phyloP scores from a whole-genome alignment of 2,797 vertebrate genomes.

The Carcharodon carcharias region DNA sequence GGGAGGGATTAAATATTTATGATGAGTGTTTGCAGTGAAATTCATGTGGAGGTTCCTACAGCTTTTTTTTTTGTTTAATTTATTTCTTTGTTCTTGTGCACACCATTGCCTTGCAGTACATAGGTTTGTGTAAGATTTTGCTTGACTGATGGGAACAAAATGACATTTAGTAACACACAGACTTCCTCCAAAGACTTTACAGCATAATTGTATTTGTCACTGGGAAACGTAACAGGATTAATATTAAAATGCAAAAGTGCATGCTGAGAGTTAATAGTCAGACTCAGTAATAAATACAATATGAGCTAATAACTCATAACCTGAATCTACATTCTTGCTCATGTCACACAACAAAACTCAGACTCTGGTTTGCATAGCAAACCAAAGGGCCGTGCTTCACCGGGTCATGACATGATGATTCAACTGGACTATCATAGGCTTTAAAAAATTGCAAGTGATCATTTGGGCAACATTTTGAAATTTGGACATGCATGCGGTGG shows the following conservation, averaged over 20 bases:
- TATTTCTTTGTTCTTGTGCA: slow-evolving; percentile 53
- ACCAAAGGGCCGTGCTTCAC: not conserved
- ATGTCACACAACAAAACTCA: not conserved
- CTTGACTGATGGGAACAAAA: not conserved
- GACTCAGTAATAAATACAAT: slow-evolving; percentile 45
- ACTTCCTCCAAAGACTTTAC: not conserved
- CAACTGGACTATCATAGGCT: slow-evolving; percentile 33
- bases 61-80: slow-evolving; percentile 60
- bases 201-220: slow-evolving; percentile 49
- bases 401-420: not conserved
- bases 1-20: slow-evolving; percentile 66
- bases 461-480: not conserved
- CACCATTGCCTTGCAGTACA: slow-evolving; percentile 47
- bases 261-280: slow-evolving; percentile 42
- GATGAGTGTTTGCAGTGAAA: slow-evolving; percentile 60
- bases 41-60: slow-evolving; percentile 57
- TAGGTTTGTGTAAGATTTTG: not conserved
- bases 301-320: slow-evolving; percentile 23
- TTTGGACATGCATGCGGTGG: not conserved
- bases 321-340: not conserved
- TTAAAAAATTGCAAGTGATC: slow-evolving; percentile 41
- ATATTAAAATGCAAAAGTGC: slow-evolving; percentile 39
- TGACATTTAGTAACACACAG: not conserved
- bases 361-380: not conserved
- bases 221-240: slow-evolving; percentile 41